Evolutionary conservation across 2,888 invertebrate species (phyloP), one percentile per base, ranked within the genome.

Genomic region (Schizotus pectinicornis): DNA sequence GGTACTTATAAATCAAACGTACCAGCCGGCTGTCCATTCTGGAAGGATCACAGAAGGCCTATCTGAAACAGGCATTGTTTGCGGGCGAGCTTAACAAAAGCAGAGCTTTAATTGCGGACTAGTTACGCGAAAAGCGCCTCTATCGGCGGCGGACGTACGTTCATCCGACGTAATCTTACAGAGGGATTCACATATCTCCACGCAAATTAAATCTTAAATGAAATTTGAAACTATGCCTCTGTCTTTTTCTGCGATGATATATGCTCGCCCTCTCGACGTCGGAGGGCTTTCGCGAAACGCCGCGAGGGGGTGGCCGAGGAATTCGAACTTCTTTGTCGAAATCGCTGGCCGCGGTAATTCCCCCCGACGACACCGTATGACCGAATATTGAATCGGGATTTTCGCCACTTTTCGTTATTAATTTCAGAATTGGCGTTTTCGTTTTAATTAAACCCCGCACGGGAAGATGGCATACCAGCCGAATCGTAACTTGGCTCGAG

Each of bases 201-300:
- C 74, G 75, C 74, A 78, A 79, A 79, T 79, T 78, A 77, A 79
- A 79, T 80, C 80, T 79, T 78, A 77, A 80, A 79, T 79, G 78
- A 79, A 79, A 79, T 79, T 78, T 72, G 76, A 80, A 79, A 78
- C 77, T 77, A 71, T 22, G 69, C 67, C 64, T n/a, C 70, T 64
- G 63, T 72, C 71, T 70, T 70, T 70, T 67, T 72, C 68, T 61
- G 2, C 22, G 22, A 22, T 22, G 22, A 22, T 22, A 22, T 22
- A 22, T 22, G 38, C 37, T 8, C 9, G 3, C 3, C 3, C 22
- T 5, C 22, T 22, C 22, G 22, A 22, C 22, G 22, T 22, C 22
- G 22, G 3, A 22, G 22, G 22, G 22, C 2, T 22, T 22, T 22
- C 22, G 22, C 22, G 22, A 22, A 22, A 22, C 22, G 22, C 5